Conservation (phyloP, 2,113 vertebrate species). For the Tupaia tana region DNA sequence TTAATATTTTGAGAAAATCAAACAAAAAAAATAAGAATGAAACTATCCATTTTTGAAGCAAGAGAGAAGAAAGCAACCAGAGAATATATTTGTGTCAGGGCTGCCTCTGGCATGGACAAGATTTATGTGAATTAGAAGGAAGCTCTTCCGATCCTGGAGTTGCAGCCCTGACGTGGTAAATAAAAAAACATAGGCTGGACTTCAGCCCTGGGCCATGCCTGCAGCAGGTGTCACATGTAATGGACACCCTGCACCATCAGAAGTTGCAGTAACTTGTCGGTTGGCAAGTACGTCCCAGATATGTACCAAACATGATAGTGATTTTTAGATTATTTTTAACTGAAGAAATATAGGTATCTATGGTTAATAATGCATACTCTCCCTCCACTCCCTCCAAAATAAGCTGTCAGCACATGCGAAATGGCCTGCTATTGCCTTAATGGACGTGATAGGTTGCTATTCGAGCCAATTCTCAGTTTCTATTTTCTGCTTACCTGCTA, state of each 20-base stretch:
- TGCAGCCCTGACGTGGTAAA: accelerated
- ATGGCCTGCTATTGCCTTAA: background rate
- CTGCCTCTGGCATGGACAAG: background rate
- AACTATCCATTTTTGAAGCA: background rate
- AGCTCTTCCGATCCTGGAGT: background rate
- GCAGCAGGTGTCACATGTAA: accelerated
- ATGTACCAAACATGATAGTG: background rate
- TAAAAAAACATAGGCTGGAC: background rate
- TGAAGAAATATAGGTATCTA: background rate
- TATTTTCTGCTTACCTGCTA: background rate
- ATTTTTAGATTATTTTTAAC: background rate
- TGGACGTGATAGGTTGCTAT: background rate
- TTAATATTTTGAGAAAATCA: background rate
- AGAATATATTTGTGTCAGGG: background rate
- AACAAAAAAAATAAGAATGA: background rate
- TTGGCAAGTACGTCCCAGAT: background rate
- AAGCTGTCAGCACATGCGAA: background rate
- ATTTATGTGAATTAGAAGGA: background rate
- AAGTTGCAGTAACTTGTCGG: background rate
- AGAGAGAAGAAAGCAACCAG: background rate
- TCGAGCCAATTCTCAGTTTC: background rate
- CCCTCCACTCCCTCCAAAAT: background rate
- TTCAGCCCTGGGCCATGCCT: accelerated
- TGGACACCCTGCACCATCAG: background rate
- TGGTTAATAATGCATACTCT: background rate